Evolutionary conservation across 2,113 vertebrate species (phyloP).

Genomic region (Clupea harengus): DNA sequence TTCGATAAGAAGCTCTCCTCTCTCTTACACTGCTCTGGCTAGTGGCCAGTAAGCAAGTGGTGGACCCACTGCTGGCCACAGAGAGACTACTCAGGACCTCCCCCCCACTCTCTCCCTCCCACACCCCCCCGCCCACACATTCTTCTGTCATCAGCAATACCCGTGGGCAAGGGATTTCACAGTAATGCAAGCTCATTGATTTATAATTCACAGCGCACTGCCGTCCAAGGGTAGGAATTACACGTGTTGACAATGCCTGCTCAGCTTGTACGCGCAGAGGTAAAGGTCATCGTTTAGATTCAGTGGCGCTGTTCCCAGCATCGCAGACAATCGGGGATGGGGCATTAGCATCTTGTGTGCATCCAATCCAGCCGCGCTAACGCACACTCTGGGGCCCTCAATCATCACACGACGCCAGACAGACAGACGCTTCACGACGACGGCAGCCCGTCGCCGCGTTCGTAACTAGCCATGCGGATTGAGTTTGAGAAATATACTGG

Average conservation of each 20-base stretch:
- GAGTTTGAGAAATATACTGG: background rate
- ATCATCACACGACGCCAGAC: conserved; percentile 20
- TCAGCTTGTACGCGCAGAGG: conserved; percentile 48
- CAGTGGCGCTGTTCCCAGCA: conserved; percentile 49
- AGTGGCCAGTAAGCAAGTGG: conserved; percentile 50
- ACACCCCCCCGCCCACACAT: conserved; percentile 39
- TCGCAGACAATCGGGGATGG: conserved; percentile 28
- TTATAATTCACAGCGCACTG: conserved; percentile 60
- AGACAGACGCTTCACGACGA: background rate
- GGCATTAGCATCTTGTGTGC: conserved; percentile 22
- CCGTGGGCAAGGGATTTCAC: conserved; percentile 52
- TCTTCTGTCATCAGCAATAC: conserved; percentile 48
- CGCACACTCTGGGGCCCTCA: conserved; percentile 17
- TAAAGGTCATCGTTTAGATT: conserved; percentile 68
- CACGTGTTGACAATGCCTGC: conserved; percentile 62
- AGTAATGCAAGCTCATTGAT: conserved; percentile 65
- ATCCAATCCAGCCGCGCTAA: conserved; percentile 31
- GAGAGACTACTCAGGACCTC: conserved; percentile 1
- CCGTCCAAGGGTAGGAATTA: conserved; percentile 57
- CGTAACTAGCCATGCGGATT: background rate
- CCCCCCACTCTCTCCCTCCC: background rate
- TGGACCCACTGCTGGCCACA: conserved; percentile 46
- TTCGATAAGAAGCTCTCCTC: conserved; percentile 40
- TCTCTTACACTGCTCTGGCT: conserved; percentile 43
- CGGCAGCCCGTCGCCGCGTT: background rate